Percentiles rank a stretch among this genome's conserved stretches.
Evolutionary conservation across 2,888 invertebrate species (phyloP).

Genomic region (Eilema depressum): DNA sequence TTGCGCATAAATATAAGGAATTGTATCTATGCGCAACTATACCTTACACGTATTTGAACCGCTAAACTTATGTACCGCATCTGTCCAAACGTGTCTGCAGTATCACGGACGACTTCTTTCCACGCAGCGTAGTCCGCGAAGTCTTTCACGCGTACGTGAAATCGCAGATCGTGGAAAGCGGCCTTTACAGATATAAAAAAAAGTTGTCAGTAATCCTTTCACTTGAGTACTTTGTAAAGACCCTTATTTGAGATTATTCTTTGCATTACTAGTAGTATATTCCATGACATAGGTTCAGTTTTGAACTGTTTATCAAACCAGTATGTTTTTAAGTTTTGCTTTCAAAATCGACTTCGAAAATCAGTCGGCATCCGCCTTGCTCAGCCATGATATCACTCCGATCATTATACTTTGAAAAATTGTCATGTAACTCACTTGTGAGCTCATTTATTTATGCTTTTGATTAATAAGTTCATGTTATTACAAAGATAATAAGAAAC

Average conservation of each 20-base stretch:
- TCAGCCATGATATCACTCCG: neutral
- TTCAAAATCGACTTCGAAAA: neutral
- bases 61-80: too few species aligned
- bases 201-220: neutral
- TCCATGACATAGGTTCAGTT: neutral
- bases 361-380: neutral
- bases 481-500: neutral
- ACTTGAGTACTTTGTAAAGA: neutral
- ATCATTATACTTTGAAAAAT: neutral
- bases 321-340: neutral
- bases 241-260: neutral
- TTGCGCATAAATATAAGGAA: too few species aligned
- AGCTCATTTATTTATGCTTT: neutral
- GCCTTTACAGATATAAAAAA: too few species aligned
- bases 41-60: too few species aligned
- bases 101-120: too few species aligned
- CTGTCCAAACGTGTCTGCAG: too few species aligned
- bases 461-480: neutral
- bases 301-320: neutral
- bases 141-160: too few species aligned
- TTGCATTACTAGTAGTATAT: slow-evolving; percentile 1
- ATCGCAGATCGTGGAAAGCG: too few species aligned
- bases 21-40: too few species aligned
- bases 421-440: neutral
- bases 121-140: too few species aligned